Evolutionary conservation across 2,888 invertebrate species (phyloP).

Genomic region (Petrolisthes cinctipes): DNA sequence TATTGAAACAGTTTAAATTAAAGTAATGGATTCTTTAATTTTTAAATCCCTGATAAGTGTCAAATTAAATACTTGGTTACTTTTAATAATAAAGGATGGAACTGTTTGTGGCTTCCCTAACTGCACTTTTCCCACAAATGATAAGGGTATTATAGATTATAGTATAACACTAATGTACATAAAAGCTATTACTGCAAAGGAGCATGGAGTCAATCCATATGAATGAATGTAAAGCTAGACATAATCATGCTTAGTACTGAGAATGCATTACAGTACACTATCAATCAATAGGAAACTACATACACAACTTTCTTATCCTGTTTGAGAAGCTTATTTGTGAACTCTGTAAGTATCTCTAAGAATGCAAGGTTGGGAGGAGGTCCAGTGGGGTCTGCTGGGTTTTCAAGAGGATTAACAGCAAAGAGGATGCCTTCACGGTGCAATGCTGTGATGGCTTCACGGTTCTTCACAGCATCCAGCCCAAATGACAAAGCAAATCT

Average conservation of each 20-base stretch:
- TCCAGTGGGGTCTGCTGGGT: conserved; percentile 78
- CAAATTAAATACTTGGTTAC: too few relatives aligned
- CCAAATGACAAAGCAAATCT: conserved; percentile 97
- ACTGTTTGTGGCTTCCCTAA: too few relatives aligned
- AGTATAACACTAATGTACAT: too few relatives aligned
- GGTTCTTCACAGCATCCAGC: conserved; percentile 94
- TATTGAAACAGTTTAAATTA: too few relatives aligned
- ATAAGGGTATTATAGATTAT: too few relatives aligned
- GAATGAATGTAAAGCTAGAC: too few relatives aligned
- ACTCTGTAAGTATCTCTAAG: conserved; percentile 95
- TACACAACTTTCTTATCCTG: conserved; percentile 95
- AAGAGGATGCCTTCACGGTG: conserved; percentile 95
- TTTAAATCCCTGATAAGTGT: too few relatives aligned
- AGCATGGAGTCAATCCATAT: too few relatives aligned
- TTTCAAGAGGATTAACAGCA: conserved; percentile 80
- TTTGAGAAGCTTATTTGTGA: conserved; percentile 93
- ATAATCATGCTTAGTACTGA: not conserved
- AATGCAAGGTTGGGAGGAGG: conserved; percentile 91
- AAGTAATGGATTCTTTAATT: too few relatives aligned
- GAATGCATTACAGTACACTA: not conserved
- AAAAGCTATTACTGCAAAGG: too few relatives aligned
- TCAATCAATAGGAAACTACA: conserved; percentile 67
- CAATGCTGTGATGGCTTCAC: conserved; percentile 94
- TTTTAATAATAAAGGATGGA: too few relatives aligned
- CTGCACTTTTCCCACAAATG: too few relatives aligned